phyloP scores from a whole-genome alignment of 2,888 invertebrate species.

The Amitus sp. region DNA sequence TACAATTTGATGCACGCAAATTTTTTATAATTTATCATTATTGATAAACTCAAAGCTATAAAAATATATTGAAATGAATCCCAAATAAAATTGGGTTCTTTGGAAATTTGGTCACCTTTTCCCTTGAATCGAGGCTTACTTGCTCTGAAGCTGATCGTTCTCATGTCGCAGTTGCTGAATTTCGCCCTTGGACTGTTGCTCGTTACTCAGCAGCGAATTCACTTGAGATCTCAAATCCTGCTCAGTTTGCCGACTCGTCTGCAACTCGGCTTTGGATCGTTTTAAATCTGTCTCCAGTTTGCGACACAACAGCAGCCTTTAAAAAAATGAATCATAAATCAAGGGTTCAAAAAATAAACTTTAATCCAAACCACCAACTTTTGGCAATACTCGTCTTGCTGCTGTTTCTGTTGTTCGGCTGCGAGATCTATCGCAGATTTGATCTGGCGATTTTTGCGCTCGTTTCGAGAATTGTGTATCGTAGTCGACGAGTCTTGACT shows the following conservation, averaged over 20 bases:
- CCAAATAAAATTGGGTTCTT: too few species aligned
- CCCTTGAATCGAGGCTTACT: conserved; percentile 67
- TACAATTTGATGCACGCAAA: too few species aligned
- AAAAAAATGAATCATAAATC: too few species aligned
- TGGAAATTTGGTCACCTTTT: too few species aligned
- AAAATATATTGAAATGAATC: too few species aligned
- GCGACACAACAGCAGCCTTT: conserved; percentile 63
- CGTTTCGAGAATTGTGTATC: conserved; percentile 60
- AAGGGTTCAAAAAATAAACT: too few species aligned
- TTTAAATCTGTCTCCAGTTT: conserved; percentile 80
- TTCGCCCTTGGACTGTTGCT: conserved; percentile 77
- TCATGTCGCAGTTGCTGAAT: conserved; percentile 83
- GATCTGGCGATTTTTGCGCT: conserved; percentile 62
- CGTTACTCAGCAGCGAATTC: conserved; percentile 72
- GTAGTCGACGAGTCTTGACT: conserved; percentile 58
- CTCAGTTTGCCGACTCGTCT: conserved; percentile 76
- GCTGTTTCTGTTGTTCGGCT: conserved; percentile 62
- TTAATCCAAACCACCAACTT: conserved; percentile 52
- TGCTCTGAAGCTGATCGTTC: conserved; percentile 87
- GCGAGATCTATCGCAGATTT: conserved; percentile 62
- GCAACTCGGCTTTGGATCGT: conserved; percentile 77
- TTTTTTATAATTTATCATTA: too few species aligned
- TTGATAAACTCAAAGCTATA: too few species aligned
- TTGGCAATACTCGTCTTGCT: conserved; percentile 67
- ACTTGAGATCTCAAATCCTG: conserved; percentile 79